Conservation (phyloP, 2,113 vertebrate genomes). For the Phrynocephalus versicolor region DNA sequence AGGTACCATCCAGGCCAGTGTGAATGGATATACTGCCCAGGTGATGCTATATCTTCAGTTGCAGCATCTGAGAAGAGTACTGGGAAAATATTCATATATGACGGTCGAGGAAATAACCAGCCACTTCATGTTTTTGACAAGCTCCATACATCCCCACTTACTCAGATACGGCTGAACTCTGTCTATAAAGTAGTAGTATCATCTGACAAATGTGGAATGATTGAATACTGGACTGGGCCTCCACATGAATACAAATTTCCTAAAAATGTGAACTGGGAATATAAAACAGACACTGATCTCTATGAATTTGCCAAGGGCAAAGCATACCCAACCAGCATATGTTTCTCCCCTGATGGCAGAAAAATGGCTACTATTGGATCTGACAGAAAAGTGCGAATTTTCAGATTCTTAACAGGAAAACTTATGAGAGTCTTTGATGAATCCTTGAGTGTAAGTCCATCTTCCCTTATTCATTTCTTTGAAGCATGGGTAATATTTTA, state of each 20-base stretch:
- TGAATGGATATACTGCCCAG: slow-evolving; percentile 97
- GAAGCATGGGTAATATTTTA: background rate
- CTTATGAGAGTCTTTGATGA: slow-evolving; percentile 97
- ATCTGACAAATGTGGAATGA: slow-evolving; percentile 94
- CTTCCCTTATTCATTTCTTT: slow-evolving; percentile 34
- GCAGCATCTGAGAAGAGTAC: slow-evolving; percentile 95
- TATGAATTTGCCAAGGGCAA: slow-evolving; percentile 98
- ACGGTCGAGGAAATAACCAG: slow-evolving; percentile 89
- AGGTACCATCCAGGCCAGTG: slow-evolving; percentile 93
- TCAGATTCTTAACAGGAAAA: slow-evolving; percentile 94
- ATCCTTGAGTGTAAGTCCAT: slow-evolving; percentile 88
- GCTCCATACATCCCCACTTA: slow-evolving; percentile 87
- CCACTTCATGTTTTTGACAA: slow-evolving; percentile 91
- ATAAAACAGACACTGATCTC: slow-evolving; percentile 96
- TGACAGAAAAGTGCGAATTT: slow-evolving; percentile 96
- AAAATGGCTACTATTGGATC: slow-evolving; percentile 96
- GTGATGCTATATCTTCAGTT: slow-evolving; percentile 94
- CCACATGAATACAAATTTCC: slow-evolving; percentile 92
- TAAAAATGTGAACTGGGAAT: slow-evolving; percentile 90
- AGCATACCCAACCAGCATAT: slow-evolving; percentile 90
- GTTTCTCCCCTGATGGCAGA: slow-evolving; percentile 91
- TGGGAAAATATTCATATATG: slow-evolving; percentile 95
- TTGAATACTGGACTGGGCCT: slow-evolving; percentile 97
- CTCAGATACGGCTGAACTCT: slow-evolving; percentile 90
- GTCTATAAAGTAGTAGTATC: slow-evolving; percentile 90